These are phyloP conservation scores for Dicyrtoma fusca DNA, from an alignment of 2,888 invertebrate genomes.

Conservation along the genomic window DNA sequence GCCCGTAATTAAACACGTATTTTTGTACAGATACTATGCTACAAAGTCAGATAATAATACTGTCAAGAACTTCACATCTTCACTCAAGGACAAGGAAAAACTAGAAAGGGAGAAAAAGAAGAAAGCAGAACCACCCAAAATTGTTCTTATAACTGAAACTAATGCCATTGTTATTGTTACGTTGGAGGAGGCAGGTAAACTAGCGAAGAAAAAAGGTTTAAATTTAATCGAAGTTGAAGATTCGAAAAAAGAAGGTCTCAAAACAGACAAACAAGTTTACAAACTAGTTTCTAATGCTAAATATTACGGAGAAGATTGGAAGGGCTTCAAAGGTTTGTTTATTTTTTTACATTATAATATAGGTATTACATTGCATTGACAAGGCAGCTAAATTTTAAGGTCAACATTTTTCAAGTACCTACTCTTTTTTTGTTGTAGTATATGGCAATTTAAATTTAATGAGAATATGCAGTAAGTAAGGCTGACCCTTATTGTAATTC, in stretches of 20 bases:
- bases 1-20: no score
- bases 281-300: constrained; percentile 42
- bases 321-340: not conserved
- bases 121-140: constrained; percentile 42
- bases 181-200: constrained; percentile 47
- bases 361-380: no score
- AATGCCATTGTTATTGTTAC: constrained; percentile 36
- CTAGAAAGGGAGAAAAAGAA: constrained; percentile 27
- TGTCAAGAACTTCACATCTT: no score
- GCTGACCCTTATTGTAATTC: no score
- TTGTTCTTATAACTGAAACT: constrained; percentile 43
- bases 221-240: constrained; percentile 38
- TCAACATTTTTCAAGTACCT: no score
- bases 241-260: constrained; percentile 35
- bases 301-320: constrained; percentile 27
- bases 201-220: constrained; percentile 46
- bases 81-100: constrained; percentile 17
- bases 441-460: no score
- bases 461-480: no score
- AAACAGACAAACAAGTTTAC: constrained; percentile 45
- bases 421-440: no score
- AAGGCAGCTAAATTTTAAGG: no score
- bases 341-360: no score
- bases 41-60: no score
- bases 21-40: no score